These are phyloP conservation scores for Phocoena sinus DNA, from an alignment of 2,113 vertebrate species.

Conservation along the genomic window DNA sequence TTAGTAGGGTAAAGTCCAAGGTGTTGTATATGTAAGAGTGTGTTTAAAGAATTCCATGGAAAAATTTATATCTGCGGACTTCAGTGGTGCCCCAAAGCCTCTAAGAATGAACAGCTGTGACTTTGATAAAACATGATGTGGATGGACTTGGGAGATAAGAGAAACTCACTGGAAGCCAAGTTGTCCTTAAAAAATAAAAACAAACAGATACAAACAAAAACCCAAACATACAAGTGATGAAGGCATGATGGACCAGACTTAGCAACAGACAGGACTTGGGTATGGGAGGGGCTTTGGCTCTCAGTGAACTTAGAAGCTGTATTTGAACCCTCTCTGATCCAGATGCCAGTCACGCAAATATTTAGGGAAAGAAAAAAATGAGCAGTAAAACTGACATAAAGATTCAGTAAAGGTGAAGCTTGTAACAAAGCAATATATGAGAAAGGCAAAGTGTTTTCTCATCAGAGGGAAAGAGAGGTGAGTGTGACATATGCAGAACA, in stretches of 20 bases:
- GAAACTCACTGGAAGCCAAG: neutral
- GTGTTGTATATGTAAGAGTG: neutral
- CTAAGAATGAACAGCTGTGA: neutral
- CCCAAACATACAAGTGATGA: neutral
- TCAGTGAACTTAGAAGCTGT: neutral
- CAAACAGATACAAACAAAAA: neutral
- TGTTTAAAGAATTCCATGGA: neutral
- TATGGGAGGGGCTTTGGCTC: neutral
- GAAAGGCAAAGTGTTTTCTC: neutral
- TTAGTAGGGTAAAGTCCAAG: neutral
- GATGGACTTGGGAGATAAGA: neutral
- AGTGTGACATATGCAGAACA: neutral
- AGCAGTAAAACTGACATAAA: neutral
- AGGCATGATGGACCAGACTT: neutral
- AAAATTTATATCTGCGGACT: neutral
- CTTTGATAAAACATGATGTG: neutral
- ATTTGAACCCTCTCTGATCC: neutral
- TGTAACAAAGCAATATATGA: neutral
- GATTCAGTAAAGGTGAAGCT: neutral
- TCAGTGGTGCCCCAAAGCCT: neutral
- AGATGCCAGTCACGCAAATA: neutral
- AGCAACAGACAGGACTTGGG: neutral
- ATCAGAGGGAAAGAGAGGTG: neutral
- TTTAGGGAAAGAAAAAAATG: neutral
- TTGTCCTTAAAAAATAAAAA: neutral